Conservation (phyloP, 2,888 invertebrate genomes). For the Coelogynopora nodosa region DNA sequence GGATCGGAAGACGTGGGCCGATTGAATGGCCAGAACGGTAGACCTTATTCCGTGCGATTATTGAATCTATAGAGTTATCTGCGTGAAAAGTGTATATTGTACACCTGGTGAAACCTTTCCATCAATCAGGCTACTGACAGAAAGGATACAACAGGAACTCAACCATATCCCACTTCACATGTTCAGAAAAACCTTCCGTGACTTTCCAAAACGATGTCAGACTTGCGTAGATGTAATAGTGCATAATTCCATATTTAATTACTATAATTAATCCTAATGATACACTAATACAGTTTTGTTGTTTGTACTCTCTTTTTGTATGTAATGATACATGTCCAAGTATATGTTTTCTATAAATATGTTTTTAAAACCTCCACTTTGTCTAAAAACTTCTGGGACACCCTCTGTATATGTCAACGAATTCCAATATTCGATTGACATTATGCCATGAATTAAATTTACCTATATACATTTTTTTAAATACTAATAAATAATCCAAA, state of each 20-base stretch:
- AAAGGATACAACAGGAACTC: slow-evolving; percentile 22
- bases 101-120: too few species aligned
- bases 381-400: slow-evolving; percentile 1
- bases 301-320: neutral
- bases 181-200: slow-evolving; percentile 34
- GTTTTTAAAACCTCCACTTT: slow-evolving; percentile 22
- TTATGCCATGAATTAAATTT: too few species aligned
- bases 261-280: neutral
- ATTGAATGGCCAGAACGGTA: neutral
- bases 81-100: slow-evolving; percentile 33
- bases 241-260: neutral
- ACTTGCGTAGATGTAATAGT: slow-evolving; percentile 21
- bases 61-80: slow-evolving; percentile 2
- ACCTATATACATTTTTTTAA: too few species aligned
- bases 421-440: too few species aligned
- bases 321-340: slow-evolving; percentile 4
- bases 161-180: slow-evolving; percentile 18
- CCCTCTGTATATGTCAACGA: neutral
- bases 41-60: slow-evolving; percentile 1
- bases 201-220: slow-evolving; percentile 33
- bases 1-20: slow-evolving; percentile 31
- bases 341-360: neutral
- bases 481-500: too few species aligned
- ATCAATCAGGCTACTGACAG: neutral
- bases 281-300: slow-evolving; percentile 7